A percentile compares a stretch with the other conserved stretches of the same genome.
phyloP scores from a whole-genome alignment of 35 echinoderm and acorn worm species.

The Acanthaster planci region DNA sequence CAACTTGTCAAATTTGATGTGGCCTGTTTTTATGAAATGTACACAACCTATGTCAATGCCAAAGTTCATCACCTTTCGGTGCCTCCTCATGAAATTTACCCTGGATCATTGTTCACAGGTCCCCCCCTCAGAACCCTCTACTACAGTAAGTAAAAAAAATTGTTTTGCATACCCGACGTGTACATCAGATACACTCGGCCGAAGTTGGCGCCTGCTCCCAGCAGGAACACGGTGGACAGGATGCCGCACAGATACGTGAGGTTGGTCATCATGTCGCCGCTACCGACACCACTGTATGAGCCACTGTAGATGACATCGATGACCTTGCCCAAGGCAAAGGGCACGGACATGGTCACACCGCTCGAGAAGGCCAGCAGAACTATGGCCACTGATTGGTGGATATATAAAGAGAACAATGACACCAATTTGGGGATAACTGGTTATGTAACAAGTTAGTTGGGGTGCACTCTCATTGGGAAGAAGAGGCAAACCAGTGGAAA shows the following conservation, averaged over 20 bases:
- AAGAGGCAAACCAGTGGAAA: neutral
- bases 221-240: constrained; percentile 65
- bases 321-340: constrained; percentile 85
- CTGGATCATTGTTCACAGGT: no score
- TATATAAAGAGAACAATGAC: constrained; percentile 10
- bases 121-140: no score
- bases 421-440: neutral
- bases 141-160: neutral
- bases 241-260: constrained; percentile 62
- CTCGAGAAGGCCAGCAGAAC: constrained; percentile 80
- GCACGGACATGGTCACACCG: constrained; percentile 86
- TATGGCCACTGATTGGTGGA: constrained; percentile 68
- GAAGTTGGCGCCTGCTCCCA: constrained; percentile 84
- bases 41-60: no score
- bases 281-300: constrained; percentile 38
- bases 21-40: no score
- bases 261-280: constrained; percentile 66
- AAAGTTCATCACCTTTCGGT: no score
- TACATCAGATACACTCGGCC: constrained; percentile 91
- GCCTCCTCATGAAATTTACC: no score
- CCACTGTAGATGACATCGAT: constrained; percentile 86
- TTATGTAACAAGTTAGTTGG: neutral
- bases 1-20: no score
- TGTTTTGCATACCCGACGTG: constrained; percentile 69
- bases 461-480: neutral